Evolutionary conservation across 2,797 vertebrate species (phyloP), one percentile per base, ranked within the genome.

Genomic region (Xenentodon cancila): DNA sequence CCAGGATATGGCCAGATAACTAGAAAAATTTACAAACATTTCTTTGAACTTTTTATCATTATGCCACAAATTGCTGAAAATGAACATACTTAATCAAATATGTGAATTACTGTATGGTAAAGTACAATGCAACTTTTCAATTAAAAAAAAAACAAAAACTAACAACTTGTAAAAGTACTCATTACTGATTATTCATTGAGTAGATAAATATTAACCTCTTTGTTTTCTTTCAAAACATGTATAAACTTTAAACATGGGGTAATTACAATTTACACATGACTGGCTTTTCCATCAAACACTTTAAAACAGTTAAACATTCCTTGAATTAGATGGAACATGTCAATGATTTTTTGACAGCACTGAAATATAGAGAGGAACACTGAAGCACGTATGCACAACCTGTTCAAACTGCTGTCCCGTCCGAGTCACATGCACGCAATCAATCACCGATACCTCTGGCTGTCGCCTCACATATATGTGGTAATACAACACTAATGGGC

Each of bases 291-390:
- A 86, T 91, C 77, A 84, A 64, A 62, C 11, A 49, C 59, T 78
- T 81, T 73, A 86, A 87, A 86, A 84, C 78, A 63, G 92, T 93
- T 92, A 93, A 92, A 92, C 82, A 92, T 93, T 92, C 79, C 60
- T 86, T 78, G 81, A 82, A 79, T 73, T 76, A 71, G 82, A 86
- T 65, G 67, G 76, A 86, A 82, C 81, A 68, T 73, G 85, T 92
- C 80, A 92, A 91, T 90, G 84, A 89, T 91, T 91, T 88, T 85
- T 80, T 77, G 71, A 84, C 75, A 78, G 73, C n/a, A 1, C 71
- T 73, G 79, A 80, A 89, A 87, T 70, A 86, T 73, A 58, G 73
- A 13, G 4, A 74, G 68, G 63, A 68, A 87, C 75, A 71, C 65
- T 84, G 75, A 60, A 77, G 61, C 80, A 72, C 71, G 13, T 5